Percentiles rank a stretch among this genome's conserved stretches.
These are phyloP conservation scores for Rallus limicola DNA, from an alignment of 2,113 vertebrate genomes.

Conservation along the genomic window DNA sequence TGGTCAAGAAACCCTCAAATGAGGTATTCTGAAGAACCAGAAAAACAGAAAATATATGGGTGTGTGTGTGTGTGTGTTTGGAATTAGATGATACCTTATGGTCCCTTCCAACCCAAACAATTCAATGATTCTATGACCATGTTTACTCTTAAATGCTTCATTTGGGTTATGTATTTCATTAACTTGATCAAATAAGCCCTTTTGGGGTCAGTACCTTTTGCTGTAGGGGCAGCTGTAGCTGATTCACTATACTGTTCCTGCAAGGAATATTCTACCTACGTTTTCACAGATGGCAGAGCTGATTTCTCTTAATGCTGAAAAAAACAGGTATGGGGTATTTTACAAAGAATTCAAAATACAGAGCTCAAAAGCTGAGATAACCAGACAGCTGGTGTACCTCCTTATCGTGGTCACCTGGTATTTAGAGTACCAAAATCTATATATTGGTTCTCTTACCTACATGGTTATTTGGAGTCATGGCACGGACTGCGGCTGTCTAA, in stretches of 20 bases:
- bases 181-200: background rate
- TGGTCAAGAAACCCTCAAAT: background rate
- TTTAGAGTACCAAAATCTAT: background rate
- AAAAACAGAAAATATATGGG: background rate
- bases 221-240: background rate
- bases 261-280: background rate
- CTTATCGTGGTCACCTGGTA: background rate
- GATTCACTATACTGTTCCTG: background rate
- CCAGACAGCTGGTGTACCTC: constrained; percentile 2
- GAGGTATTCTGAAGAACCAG: background rate
- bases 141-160: background rate
- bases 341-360: constrained; percentile 39
- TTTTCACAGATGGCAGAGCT: constrained; percentile 22
- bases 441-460: background rate
- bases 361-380: constrained; percentile 14
- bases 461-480: constrained; percentile 1
- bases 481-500: background rate
- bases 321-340: constrained; percentile 32
- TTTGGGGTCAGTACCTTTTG: background rate
- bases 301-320: constrained; percentile 27
- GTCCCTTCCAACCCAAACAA: background rate
- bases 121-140: background rate
- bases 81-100: background rate
- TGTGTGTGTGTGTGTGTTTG: background rate
- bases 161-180: background rate